Evolutionary conservation across 2,797 vertebrate genomes (phyloP), one percentile per base, ranked within the genome.

Genomic region (Lycodopsis pacificus): DNA sequence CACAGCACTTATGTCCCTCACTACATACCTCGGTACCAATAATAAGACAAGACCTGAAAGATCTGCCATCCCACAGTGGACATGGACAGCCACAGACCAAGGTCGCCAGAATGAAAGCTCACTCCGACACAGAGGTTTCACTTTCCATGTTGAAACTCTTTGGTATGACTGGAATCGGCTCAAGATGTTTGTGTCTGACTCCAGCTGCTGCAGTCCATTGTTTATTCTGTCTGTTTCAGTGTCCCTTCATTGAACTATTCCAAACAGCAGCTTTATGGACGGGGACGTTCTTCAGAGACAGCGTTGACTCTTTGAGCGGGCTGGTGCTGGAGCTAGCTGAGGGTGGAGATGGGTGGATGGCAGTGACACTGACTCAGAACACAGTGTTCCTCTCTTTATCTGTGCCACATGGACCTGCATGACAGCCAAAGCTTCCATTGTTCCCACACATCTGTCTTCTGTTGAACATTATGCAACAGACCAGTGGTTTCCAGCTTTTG

Each of bases 361-460:
- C 30, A 27, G 8, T 8, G 68, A n/a, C 54, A 70, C 42, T 40
- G 38, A 71, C 30, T 62, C 48, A n/a, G 69, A 67, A 76, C 69
- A 57, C 70, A 57, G 38, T 58, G 68, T 67, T 80, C 64, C 44
- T 64, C 66, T 59, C 49, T 57, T 7, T 14, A 65, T 71, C 63
- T 20, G 40, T 61, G 34, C 51, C 46, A 38, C 19, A 40, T 49
- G 63, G 69, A 67, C 51, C 15, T 76, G 78, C 64, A 64, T 69
- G 66, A 67, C 30, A 42, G 66, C 36, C 2, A 9, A 56, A 63
- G 74, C 42, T 62, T 48, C 27, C 48, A 65, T 49, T 68, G 44
- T 67, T 44, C 46, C 25, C 75, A 72, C 34, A 69, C 66, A 88
- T 72, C 70, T 86, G 69, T 65, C 57, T 57, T 69, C 5, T 65